These are phyloP conservation scores for Clanis bilineata DNA, from an alignment of 2,888 invertebrate genomes.

Conservation along the genomic window DNA sequence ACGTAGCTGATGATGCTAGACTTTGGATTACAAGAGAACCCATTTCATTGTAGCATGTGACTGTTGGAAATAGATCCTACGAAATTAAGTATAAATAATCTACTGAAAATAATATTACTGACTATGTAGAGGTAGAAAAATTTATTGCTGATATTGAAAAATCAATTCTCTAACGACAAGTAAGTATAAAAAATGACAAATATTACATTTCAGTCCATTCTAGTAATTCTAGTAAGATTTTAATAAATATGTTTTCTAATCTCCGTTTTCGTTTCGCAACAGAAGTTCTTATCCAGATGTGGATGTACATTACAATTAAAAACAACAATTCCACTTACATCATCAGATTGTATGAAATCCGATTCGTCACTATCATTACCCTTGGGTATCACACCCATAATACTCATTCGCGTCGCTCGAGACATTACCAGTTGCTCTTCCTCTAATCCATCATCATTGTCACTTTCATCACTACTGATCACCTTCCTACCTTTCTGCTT, in stretches of 20 bases:
- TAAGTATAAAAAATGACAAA: too few species aligned
- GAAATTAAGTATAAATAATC: too few species aligned
- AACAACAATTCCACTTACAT: slow-evolving; percentile 48
- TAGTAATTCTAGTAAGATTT: too few species aligned
- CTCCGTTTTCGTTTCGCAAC: neutral
- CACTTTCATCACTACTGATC: slow-evolving; percentile 24
- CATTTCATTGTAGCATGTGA: too few species aligned
- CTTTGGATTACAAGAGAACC: too few species aligned
- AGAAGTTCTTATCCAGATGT: neutral
- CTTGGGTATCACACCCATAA: slow-evolving; percentile 70
- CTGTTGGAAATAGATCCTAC: too few species aligned
- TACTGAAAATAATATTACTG: too few species aligned
- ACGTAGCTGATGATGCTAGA: too few species aligned
- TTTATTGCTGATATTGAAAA: too few species aligned
- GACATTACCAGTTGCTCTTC: slow-evolving; percentile 74
- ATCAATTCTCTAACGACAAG: too few species aligned
- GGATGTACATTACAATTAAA: neutral
- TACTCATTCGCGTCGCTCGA: slow-evolving; percentile 75
- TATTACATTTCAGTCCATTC: too few species aligned
- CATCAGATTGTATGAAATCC: slow-evolving; percentile 73
- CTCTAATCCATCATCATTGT: slow-evolving; percentile 47
- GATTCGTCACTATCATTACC: slow-evolving; percentile 70
- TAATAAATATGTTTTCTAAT: neutral
- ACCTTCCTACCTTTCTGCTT: slow-evolving; percentile 12
- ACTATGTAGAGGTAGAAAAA: too few species aligned